Evolutionary conservation across 2,113 vertebrate genomes (phyloP).

Genomic region (Callithrix jacchus): DNA sequence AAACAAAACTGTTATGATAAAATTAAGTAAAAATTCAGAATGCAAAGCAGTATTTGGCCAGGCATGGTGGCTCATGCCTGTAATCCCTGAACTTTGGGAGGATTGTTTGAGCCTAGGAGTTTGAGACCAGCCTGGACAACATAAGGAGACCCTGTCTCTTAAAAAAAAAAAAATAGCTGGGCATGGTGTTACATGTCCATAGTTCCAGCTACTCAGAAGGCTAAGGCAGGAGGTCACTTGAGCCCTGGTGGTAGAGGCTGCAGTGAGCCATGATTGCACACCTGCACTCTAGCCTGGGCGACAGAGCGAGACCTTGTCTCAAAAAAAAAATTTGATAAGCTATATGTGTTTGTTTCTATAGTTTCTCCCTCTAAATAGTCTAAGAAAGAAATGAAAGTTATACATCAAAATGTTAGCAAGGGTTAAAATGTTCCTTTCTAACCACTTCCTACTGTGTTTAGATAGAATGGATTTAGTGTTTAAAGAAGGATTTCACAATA

Average conservation of each 20-base stretch:
- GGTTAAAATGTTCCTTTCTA: background rate
- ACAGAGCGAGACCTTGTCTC: too few species aligned
- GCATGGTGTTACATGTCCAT: too few species aligned
- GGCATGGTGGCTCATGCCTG: too few species aligned
- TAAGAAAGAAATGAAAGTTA: background rate
- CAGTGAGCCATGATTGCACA: too few species aligned
- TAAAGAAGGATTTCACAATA: constrained; percentile 8
- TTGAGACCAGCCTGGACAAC: too few species aligned
- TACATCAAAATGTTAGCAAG: background rate
- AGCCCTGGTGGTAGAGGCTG: too few species aligned
- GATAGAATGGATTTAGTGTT: background rate
- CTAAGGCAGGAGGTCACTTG: too few species aligned
- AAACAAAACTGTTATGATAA: background rate
- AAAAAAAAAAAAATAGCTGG: too few species aligned
- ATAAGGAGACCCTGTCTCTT: too few species aligned
- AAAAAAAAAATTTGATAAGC: background rate
- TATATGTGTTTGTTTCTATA: background rate
- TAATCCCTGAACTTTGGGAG: too few species aligned
- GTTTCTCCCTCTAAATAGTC: background rate
- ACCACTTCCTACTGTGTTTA: background rate
- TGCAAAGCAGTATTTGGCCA: background rate
- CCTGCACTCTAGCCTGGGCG: too few species aligned
- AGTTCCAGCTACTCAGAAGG: too few species aligned
- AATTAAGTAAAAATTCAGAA: background rate
- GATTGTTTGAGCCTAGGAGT: background rate